Evolutionary conservation across 2,797 vertebrate genomes (phyloP).

Genomic region (Poliocrania exsul): DNA sequence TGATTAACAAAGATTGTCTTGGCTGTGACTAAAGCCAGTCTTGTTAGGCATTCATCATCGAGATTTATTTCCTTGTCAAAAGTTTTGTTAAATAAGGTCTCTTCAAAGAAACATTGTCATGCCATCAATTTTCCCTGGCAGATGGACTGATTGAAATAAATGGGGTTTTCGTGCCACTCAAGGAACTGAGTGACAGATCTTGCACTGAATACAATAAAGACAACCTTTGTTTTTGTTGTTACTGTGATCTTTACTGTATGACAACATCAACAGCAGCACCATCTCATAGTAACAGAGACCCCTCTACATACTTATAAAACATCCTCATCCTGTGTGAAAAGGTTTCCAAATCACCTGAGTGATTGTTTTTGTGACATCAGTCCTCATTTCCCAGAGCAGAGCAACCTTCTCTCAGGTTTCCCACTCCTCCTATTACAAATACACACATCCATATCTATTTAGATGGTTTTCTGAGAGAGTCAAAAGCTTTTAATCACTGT

Average conservation of each 20-base stretch:
- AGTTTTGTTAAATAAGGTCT: conserved; percentile 40
- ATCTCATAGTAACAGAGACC: not conserved
- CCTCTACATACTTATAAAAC: not conserved
- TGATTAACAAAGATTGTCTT: conserved; percentile 1
- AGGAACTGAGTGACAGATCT: not conserved
- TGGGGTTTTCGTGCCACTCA: not conserved
- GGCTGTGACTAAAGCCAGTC: conserved; percentile 7
- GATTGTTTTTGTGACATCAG: not conserved
- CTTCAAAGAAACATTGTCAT: conserved; percentile 22
- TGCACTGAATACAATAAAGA: not conserved
- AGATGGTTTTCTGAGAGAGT: not conserved
- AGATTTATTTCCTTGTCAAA: conserved; percentile 34
- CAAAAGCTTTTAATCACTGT: not conserved
- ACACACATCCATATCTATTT: not conserved
- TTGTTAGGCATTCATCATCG: not conserved
- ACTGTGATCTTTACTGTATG: not conserved
- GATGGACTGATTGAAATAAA: conserved; percentile 33
- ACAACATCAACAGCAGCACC: not conserved
- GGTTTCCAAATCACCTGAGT: not conserved
- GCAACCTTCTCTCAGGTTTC: not conserved
- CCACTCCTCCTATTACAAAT: not conserved
- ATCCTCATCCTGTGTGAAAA: not conserved
- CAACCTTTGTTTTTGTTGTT: not conserved
- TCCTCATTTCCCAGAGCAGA: not conserved
- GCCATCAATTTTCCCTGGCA: not conserved